Conservation (phyloP, 2,797 vertebrate genomes). For the Phalanger gymnotis region DNA sequence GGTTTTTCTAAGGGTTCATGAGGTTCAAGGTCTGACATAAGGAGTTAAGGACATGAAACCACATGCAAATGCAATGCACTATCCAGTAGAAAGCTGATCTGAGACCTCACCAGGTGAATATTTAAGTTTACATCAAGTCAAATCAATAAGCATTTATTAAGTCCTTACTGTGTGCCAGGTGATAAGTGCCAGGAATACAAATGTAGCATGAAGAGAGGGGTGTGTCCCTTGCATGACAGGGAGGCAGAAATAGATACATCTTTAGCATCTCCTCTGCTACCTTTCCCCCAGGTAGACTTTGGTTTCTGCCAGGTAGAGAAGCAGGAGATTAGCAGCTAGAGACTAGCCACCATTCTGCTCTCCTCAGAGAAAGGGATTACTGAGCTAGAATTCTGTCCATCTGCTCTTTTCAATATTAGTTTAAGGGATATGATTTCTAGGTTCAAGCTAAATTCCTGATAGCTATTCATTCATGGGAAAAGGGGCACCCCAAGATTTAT, state of each 20-base stretch:
- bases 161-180: background rate
- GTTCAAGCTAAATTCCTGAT: background rate
- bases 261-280: background rate
- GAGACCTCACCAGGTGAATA: background rate
- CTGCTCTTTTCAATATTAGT: background rate
- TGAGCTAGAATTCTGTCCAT: background rate
- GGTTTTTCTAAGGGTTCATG: background rate
- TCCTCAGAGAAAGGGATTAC: background rate
- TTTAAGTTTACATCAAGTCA: background rate
- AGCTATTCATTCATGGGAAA: background rate
- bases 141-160: background rate
- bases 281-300: background rate
- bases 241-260: background rate
- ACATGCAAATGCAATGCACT: background rate
- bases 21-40: background rate
- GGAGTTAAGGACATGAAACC: background rate
- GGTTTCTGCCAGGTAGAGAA: background rate
- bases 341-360: background rate
- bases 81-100: background rate
- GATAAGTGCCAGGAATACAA: background rate
- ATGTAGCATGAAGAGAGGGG: background rate
- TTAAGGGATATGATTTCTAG: background rate
- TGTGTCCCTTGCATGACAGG: background rate
- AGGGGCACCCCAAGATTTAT: background rate
- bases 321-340: background rate